Conservation (phyloP, 1,140 invertebrate species). For the Cyphomyrmex costatus region DNA sequence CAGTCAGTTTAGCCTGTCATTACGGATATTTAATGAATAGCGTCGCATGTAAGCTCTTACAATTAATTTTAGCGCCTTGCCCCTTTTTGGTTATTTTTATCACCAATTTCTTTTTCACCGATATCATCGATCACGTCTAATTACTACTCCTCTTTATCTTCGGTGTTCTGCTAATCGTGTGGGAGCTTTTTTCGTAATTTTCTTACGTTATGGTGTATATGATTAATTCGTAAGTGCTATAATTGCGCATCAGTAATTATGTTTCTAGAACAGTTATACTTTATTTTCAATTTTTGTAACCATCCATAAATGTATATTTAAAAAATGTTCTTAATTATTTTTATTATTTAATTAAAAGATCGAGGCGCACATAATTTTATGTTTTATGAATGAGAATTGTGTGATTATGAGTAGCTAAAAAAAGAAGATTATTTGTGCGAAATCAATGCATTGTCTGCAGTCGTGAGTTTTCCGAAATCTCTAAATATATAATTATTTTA, state of each 20-base stretch:
- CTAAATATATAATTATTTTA: not conserved
- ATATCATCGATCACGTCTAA: constrained; percentile 19
- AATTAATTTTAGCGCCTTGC: not conserved
- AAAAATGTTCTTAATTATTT: not conserved
- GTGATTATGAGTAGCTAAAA: constrained; percentile 18
- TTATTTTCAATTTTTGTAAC: not conserved
- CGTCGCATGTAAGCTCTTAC: not conserved
- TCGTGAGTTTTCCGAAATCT: not conserved
- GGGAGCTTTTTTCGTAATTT: not conserved
- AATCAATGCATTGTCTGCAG: not conserved
- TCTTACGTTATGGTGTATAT: not conserved
- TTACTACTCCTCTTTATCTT: not conserved
- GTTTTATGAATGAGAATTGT: not conserved
- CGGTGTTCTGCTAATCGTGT: not conserved
- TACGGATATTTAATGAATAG: constrained; percentile 74
- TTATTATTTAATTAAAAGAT: not conserved
- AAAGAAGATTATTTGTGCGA: not conserved
- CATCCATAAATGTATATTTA: not conserved
- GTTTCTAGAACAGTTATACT: not conserved
- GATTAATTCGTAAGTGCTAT: constrained; percentile 16
- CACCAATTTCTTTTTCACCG: not conserved
- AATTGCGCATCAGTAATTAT: not conserved
- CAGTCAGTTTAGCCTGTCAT: constrained; percentile 71
- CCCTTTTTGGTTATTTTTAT: not conserved
- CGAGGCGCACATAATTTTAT: not conserved